Base-by-base conservation (phyloP, 2,113 vertebrate species). In the Vicugna pacos region DNA sequence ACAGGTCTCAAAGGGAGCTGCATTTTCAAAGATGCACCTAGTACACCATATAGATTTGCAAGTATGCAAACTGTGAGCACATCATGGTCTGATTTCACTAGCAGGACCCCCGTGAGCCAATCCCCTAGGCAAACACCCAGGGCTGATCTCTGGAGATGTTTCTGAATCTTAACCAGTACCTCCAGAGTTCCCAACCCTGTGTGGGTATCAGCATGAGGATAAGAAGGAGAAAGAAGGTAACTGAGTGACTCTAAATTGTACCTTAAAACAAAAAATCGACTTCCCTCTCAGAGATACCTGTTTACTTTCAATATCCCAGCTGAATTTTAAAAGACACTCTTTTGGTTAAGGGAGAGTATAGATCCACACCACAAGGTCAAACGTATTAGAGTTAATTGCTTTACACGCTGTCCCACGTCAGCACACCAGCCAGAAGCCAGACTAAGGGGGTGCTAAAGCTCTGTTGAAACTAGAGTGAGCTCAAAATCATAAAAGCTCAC, bases 1-100 rank as follows among this genome's bases (percentile, higher is more conserved):
- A 42, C 35, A 80, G 22, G 24, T 87, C 91, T 88, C 62, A 75
- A 84, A 75, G 14, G 9, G 5, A 19, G 6, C 19, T 77, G 28
- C 10, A 84, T 67, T 91, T 91, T 92, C 86, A 94, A 72, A 92
- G 72, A 87, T 17, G 38, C n/a, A n/a, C 52, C 12, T 50, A 42
- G 26, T 26, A 54, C 28, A 60, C 62, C 46, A 32, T 3, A 20
- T n/a, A 48, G 52, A 62, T 52, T 83, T 69, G 76, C 6, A 62
- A 58, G 38, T 16, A 17, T 14, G 50, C 38, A 69, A 76, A 75
- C 48, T 26, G 7, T 2, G n/a, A 89, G 28, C 28, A 6, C 9
- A 48, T 60, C 17, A 2, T 22, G 13, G 24, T 16, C 84, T 83
- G 22, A 48, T 48, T 79, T 73, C 82, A 32, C 19, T 48, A 65